Evolutionary conservation across 2,888 invertebrate species (phyloP), one percentile per base, ranked within the genome.

Genomic region (Thumatha senex): DNA sequence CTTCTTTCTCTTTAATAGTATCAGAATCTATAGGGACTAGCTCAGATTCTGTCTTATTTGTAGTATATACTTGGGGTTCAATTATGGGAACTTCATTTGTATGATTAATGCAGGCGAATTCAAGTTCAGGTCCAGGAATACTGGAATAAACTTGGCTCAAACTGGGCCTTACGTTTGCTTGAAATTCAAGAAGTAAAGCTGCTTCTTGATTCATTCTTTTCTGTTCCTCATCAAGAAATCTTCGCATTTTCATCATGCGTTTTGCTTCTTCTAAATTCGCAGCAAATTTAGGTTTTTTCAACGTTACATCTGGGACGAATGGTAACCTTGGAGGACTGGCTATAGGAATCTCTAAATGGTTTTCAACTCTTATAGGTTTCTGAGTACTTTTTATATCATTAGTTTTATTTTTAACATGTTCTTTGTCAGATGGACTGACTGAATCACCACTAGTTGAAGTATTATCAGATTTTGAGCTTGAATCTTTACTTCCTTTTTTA

Each of bases 281-380:
- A 0, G 95, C 95, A 51, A 94, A 93, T 83, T 94, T 95, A 0
- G 94, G 94, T 73, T 95, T 95, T 58, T 93, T 94, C 29, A 93
- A 67, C 11, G 92, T 92, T 0, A 92, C 80, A 42, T 91, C 89
- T n/a, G 89, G 87, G 1, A 89, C 87, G 49, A 89, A 89, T 1
- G 89, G 84, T 11, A 89, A 55, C 33, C 86, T 70, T 1, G 88
- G 86, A 0, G 89, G 87, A 0, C 82, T 76, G 7, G 76, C 62
- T 41, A 88, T 78, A 4, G 87, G 88, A 0, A 70, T 76, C 64
- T 87, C 86, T 56, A 91, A 69, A 60, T 84, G 86, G 30, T 82
- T 86, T 43, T 90, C 90, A 3, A 89, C 79, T 67, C 87, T 79
- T 9, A 84, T 67, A 7, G 84, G 84, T 61, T 84, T 87, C 56